These are phyloP conservation scores for Trematocara stigmaticum DNA, from an alignment of 2,113 vertebrate genomes.

Conservation along the genomic window DNA sequence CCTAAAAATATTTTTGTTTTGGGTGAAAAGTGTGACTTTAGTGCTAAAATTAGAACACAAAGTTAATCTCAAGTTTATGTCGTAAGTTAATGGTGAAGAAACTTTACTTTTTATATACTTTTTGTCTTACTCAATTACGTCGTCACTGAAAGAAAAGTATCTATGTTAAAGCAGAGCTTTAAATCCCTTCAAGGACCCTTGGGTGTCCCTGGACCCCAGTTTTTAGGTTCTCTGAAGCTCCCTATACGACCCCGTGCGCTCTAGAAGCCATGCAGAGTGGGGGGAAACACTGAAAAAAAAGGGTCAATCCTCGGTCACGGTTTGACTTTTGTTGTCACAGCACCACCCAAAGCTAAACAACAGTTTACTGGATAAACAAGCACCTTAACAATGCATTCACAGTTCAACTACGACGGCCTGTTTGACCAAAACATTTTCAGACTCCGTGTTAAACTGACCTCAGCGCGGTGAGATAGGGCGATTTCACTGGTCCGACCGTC, in stretches of 20 bases:
- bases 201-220: neutral
- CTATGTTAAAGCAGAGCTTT: neutral
- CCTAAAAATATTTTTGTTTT: neutral
- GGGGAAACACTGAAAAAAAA: slow-evolving; percentile 33
- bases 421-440: slow-evolving; percentile 20
- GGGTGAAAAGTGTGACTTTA: neutral
- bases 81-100: neutral
- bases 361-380: slow-evolving; percentile 49
- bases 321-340: slow-evolving; percentile 57
- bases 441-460: neutral
- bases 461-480: neutral
- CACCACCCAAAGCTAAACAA: slow-evolving; percentile 42
- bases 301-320: slow-evolving; percentile 63
- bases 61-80: neutral
- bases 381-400: neutral
- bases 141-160: neutral
- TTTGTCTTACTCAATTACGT: neutral
- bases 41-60: neutral
- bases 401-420: neutral
- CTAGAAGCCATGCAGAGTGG: slow-evolving; percentile 3
- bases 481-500: neutral
- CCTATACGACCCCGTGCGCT: neutral
- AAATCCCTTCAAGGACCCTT: neutral
- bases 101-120: neutral
- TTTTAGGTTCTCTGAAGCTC: neutral